Evolutionary conservation across 1,140 invertebrate genomes (phyloP).

Genomic region (Drosophila baimaii): DNA sequence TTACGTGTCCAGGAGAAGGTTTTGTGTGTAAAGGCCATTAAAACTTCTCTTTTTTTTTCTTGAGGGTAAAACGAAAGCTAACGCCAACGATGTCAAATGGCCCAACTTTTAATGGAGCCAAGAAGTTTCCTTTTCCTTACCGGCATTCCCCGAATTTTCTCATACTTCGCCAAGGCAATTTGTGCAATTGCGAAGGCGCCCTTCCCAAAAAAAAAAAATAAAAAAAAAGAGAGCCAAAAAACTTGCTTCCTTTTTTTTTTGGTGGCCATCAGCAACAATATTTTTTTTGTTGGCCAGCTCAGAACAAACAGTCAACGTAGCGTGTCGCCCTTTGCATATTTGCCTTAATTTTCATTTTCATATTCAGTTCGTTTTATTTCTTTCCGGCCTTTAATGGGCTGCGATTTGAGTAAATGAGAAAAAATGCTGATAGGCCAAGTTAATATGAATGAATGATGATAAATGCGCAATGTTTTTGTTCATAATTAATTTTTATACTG

Average conservation of each 20-base stretch:
- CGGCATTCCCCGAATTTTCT: slow-evolving; percentile 15
- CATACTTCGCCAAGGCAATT: slow-evolving; percentile 29
- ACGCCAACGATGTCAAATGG: slow-evolving; percentile 41
- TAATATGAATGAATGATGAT: slow-evolving; percentile 50
- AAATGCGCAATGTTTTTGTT: slow-evolving; percentile 42
- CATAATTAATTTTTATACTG: slow-evolving; percentile 48
- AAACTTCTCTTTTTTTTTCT: slow-evolving; percentile 24
- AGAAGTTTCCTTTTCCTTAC: slow-evolving; percentile 42
- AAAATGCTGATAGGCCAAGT: slow-evolving; percentile 52
- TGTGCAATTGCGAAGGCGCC: slow-evolving; percentile 37
- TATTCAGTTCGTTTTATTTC: slow-evolving; percentile 46
- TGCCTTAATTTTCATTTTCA: slow-evolving; percentile 50
- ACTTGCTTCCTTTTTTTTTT: slow-evolving; percentile 16
- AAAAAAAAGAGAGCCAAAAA: slow-evolving; percentile 8
- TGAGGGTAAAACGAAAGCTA: slow-evolving; percentile 7
- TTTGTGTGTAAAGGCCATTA: slow-evolving; percentile 38
- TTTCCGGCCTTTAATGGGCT: slow-evolving; percentile 44
- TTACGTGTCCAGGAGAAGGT: slow-evolving; percentile 46
- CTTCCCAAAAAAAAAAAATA: background rate
- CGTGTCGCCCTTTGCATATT: slow-evolving; percentile 53
- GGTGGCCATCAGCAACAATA: slow-evolving; percentile 31
- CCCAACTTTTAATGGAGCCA: slow-evolving; percentile 53
- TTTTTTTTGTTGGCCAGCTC: slow-evolving; percentile 19
- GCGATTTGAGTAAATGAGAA: slow-evolving; percentile 42
- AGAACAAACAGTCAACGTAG: slow-evolving; percentile 45